phyloP scores from a whole-genome alignment of 2,113 vertebrate species.

The human (Homo sapiens) region DNA sequence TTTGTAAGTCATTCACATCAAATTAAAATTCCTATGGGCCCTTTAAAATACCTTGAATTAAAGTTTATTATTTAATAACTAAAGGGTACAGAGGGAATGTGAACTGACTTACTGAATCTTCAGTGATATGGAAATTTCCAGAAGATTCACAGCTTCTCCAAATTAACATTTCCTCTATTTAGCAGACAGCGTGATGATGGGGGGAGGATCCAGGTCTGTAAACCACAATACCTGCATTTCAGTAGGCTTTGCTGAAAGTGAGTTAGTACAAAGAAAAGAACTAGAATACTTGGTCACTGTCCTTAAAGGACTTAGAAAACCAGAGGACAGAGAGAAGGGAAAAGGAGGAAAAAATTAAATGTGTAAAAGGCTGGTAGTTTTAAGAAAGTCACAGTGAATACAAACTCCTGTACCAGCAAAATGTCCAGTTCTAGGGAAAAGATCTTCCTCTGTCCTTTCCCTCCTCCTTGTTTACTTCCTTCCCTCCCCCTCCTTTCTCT shows the following conservation, averaged over 20 bases:
- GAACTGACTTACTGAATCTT: constrained; percentile 70
- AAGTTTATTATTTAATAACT: constrained; percentile 79
- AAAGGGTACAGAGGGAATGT: constrained; percentile 64
- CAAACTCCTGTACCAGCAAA: background rate
- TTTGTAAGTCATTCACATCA: constrained; percentile 72
- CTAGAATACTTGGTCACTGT: background rate
- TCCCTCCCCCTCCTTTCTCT: background rate
- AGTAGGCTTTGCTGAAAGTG: constrained; percentile 27
- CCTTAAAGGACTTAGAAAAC: constrained; percentile 39
- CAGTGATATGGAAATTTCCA: constrained; percentile 69
- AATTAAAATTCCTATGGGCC: constrained; percentile 76
- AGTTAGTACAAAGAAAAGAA: background rate
- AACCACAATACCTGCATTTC: constrained; percentile 35
- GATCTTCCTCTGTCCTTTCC: background rate
- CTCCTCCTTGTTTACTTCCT: background rate
- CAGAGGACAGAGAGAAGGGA: background rate
- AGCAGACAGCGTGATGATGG: constrained; percentile 13
- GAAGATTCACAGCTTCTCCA: constrained; percentile 61
- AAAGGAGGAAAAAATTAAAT: background rate
- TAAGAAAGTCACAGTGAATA: background rate
- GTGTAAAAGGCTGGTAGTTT: background rate
- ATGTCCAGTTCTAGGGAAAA: background rate
- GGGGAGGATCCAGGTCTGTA: background rate
- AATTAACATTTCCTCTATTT: constrained; percentile 48
- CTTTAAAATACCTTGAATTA: constrained; percentile 73